Conservation (phyloP, 2,113 vertebrate species). For the Riparia riparia region DNA sequence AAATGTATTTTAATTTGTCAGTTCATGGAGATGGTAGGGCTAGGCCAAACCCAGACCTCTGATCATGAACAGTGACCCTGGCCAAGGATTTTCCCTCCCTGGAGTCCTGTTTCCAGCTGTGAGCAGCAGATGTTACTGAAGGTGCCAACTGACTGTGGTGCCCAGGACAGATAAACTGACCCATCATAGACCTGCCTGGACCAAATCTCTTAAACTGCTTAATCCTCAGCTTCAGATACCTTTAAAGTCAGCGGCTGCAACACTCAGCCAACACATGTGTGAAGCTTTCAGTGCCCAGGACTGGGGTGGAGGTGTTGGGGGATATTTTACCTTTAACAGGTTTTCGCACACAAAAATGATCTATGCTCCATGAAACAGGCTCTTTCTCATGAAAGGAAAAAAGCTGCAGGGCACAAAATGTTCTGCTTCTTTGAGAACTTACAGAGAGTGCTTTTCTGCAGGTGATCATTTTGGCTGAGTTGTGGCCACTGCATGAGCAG, state of each 20-base stretch:
- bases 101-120: neutral
- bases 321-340: neutral
- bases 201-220: fast-evolving
- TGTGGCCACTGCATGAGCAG: neutral
- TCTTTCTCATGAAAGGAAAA: neutral
- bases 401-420: constrained; percentile 10
- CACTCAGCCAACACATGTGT: neutral
- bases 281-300: neutral
- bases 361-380: neutral
- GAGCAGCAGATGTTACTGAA: neutral
- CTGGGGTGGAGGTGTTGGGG: neutral
- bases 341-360: neutral
- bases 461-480: neutral
- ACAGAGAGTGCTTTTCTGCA: neutral
- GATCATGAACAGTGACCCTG: neutral
- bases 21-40: fast-evolving
- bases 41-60: neutral
- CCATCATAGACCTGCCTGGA: neutral
- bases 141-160: neutral
- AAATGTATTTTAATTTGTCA: neutral
- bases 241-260: neutral
- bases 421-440: neutral
- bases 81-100: neutral
- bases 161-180: neutral
- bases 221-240: neutral